Percentiles rank a stretch among this genome's conserved stretches.
Conservation (phyloP, 2,797 vertebrate genomes). For the Ispidina picta region DNA sequence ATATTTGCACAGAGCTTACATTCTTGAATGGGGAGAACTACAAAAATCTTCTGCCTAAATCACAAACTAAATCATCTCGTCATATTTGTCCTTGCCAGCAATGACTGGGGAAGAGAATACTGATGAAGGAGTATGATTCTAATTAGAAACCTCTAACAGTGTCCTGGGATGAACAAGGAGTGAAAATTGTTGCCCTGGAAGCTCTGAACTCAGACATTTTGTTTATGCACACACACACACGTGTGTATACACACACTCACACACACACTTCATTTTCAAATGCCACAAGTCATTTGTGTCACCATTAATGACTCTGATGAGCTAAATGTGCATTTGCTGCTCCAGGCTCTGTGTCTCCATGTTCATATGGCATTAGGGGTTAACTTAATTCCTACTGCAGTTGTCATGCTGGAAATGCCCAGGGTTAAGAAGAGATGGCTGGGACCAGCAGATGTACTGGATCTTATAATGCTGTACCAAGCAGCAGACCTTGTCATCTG, state of each 20-base stretch:
- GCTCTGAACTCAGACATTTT: conserved; percentile 31
- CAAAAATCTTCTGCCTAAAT: conserved; percentile 18
- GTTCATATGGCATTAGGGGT: background rate
- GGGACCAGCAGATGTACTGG: background rate
- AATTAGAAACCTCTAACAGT: conserved; percentile 49
- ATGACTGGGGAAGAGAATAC: background rate
- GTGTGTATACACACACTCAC: background rate
- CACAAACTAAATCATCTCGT: background rate
- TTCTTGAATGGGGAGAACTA: background rate
- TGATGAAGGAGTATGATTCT: conserved; percentile 48
- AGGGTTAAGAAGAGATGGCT: background rate
- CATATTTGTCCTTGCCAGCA: background rate
- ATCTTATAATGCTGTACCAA: background rate
- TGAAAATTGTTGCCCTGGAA: conserved; percentile 45
- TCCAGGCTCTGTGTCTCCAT: conserved; percentile 24
- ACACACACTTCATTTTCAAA: conserved; percentile 37
- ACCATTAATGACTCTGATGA: conserved; percentile 49
- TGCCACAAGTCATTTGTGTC: conserved; percentile 38
- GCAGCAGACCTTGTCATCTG: background rate
- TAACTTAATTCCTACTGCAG: background rate
- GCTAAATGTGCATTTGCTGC: background rate
- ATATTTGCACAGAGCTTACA: background rate
- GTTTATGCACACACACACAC: background rate
- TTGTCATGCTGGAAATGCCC: background rate
- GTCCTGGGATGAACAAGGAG: conserved; percentile 44